phyloP scores from a whole-genome alignment of 2,113 vertebrate species.

The Dasyurus viverrinus region DNA sequence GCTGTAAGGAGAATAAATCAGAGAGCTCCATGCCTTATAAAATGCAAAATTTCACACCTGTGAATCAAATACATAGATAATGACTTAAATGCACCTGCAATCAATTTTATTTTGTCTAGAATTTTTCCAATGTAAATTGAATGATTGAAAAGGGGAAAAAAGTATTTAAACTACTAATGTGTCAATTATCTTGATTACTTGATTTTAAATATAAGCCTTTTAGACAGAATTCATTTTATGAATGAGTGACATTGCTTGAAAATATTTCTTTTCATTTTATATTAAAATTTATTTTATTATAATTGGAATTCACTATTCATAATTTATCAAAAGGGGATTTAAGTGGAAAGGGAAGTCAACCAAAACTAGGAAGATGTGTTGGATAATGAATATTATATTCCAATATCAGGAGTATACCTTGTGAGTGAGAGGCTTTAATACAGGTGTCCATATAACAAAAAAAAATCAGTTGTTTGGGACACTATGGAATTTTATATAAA shows the following conservation, averaged over 20 bases:
- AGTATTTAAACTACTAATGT: background rate
- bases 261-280: background rate
- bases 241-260: background rate
- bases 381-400: background rate
- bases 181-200: background rate
- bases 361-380: background rate
- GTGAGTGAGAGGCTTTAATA: background rate
- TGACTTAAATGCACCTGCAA: constrained; percentile 1
- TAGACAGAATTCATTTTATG: background rate
- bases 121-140: background rate
- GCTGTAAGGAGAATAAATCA: background rate
- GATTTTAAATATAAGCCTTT: background rate
- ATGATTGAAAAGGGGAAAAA: background rate
- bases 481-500: background rate
- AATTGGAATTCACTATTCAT: background rate
- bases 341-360: background rate
- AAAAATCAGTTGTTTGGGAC: background rate
- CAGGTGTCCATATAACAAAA: background rate
- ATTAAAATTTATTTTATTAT: background rate
- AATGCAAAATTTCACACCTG: background rate
- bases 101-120: background rate
- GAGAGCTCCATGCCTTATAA: background rate
- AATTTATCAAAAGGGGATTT: background rate
- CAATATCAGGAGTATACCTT: background rate
- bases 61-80: background rate